A percentile compares a stretch with the other conserved stretches of the same genome.
Evolutionary conservation across 2,888 invertebrate genomes (phyloP).

Genomic region (Dicyrtomina minuta): DNA sequence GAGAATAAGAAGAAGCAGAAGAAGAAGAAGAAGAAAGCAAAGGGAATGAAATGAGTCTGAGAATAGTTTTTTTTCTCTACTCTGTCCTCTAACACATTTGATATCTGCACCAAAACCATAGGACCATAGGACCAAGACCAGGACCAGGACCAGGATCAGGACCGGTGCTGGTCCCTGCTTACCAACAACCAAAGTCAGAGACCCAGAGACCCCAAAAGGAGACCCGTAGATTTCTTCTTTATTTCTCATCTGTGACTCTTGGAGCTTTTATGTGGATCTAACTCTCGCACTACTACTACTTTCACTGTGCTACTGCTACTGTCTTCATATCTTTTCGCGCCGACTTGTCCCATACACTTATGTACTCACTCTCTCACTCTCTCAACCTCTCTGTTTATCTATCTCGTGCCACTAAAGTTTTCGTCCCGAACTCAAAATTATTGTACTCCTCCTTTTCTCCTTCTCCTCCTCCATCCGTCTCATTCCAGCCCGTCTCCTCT

Average conservation of each 20-base stretch:
- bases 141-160: too few species aligned
- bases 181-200: too few species aligned
- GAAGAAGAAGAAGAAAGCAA: not conserved
- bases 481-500: not conserved
- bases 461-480: not conserved
- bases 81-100: conserved; percentile 15
- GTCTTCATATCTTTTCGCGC: not conserved
- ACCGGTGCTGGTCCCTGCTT: too few species aligned
- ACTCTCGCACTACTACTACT: too few species aligned
- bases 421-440: too few species aligned
- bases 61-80: not conserved
- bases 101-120: conserved; percentile 10
- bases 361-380: conserved; percentile 7
- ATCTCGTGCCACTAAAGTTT: too few species aligned
- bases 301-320: not conserved
- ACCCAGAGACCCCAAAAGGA: too few species aligned
- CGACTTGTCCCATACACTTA: not conserved
- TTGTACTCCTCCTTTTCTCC: too few species aligned
- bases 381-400: not conserved
- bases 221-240: conserved; percentile 13
- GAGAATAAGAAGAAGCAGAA: not conserved
- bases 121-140: too few species aligned
- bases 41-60: conserved; percentile 13
- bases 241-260: conserved; percentile 6
- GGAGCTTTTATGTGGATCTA: not conserved